Percentiles rank a stretch among this genome's conserved stretches.
Evolutionary conservation across 2,113 vertebrate species (phyloP).

Genomic region (Pelodiscus sinensis): DNA sequence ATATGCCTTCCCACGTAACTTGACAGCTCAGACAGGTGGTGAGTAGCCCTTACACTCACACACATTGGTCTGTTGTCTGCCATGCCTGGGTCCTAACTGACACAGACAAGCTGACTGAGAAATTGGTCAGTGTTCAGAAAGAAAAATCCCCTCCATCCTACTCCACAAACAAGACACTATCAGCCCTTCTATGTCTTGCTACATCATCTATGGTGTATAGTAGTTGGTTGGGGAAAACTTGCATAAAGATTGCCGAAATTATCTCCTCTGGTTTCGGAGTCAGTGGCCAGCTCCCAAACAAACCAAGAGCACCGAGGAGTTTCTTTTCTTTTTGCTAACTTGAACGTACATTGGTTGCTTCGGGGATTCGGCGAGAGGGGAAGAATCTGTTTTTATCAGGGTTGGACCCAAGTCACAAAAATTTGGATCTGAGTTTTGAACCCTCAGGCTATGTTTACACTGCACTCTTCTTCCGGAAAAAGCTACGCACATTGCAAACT

Average conservation of each 20-base stretch:
- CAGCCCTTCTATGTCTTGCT: background rate
- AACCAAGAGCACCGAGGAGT: background rate
- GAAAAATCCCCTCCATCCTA: conserved; percentile 13
- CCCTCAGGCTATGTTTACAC: too few species aligned
- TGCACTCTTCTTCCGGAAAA: background rate
- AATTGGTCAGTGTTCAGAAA: background rate
- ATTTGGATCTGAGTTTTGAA: conserved; percentile 42
- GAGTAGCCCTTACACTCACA: background rate
- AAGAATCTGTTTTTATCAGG: background rate
- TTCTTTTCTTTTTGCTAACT: background rate
- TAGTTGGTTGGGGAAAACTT: background rate
- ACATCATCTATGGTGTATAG: background rate
- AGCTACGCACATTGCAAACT: too few species aligned
- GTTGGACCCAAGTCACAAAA: conserved; percentile 17
- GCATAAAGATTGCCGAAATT: background rate
- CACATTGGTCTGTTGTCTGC: background rate
- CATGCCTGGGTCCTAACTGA: background rate
- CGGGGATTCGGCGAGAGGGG: conserved; percentile 11
- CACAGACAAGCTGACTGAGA: conserved; percentile 2
- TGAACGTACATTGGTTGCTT: background rate
- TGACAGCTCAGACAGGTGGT: conserved; percentile 77
- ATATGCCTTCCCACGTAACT: conserved; percentile 72
- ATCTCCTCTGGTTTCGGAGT: background rate
- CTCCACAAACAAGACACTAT: background rate
- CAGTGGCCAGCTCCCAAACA: conserved; percentile 17